These are phyloP conservation scores for Drosophila novamexicana DNA, from an alignment of 1,140 invertebrate genomes.

Conservation along the genomic window DNA sequence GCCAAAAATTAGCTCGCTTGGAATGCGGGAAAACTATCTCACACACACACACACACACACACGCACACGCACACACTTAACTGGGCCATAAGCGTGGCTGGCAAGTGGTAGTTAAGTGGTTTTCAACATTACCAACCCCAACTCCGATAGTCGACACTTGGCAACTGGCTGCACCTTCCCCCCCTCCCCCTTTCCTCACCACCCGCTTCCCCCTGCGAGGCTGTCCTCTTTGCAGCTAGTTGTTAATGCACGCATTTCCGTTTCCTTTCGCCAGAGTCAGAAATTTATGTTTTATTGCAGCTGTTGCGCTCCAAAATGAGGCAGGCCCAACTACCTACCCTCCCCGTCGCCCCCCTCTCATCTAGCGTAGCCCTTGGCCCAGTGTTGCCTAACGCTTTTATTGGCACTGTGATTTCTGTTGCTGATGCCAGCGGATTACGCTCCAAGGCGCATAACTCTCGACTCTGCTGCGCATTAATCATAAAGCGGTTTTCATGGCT, in stretches of 20 bases:
- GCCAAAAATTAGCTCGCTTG: slow-evolving; percentile 57
- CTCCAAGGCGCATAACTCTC: slow-evolving; percentile 58
- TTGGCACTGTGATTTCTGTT: slow-evolving; percentile 56
- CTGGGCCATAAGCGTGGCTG: slow-evolving; percentile 21
- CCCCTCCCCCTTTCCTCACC: background rate
- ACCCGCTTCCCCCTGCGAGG: background rate
- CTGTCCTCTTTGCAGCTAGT: background rate
- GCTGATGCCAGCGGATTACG: slow-evolving; percentile 48
- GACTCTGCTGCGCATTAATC: slow-evolving; percentile 58
- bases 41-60: slow-evolving; percentile 5
- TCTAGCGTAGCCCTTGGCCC: background rate
- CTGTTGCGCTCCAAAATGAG: slow-evolving; percentile 40
- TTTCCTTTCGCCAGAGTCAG: slow-evolving; percentile 31
- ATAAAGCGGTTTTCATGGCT: slow-evolving; percentile 57
- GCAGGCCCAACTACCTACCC: background rate
- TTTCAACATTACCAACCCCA: slow-evolving; percentile 44
- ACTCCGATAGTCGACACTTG: slow-evolving; percentile 3
- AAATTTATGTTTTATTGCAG: slow-evolving; percentile 66
- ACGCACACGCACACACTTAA: background rate
- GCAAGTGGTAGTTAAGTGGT: slow-evolving; percentile 58
- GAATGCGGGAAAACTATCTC: slow-evolving; percentile 40
- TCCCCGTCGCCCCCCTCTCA: background rate
- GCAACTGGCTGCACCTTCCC: background rate
- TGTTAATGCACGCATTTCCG: slow-evolving; percentile 60
- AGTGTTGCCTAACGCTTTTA: slow-evolving; percentile 40